Conservation (phyloP, 2,888 invertebrate species). For the Plutella xylostella region DNA sequence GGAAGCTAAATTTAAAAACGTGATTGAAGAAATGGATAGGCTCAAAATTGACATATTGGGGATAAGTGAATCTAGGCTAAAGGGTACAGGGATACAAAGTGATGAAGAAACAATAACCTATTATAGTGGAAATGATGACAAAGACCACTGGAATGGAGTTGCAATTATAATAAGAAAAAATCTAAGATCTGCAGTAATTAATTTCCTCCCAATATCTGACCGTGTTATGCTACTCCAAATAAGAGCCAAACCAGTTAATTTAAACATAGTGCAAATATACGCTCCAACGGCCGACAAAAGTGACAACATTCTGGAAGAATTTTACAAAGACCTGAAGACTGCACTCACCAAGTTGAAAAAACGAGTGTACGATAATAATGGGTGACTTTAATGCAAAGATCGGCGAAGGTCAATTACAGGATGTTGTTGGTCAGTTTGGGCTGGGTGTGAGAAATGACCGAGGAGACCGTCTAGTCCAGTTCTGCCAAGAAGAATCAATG, state of each 20-base stretch:
- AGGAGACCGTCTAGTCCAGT: background rate
- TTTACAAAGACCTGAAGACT: background rate
- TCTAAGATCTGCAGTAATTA: background rate
- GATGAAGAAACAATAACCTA: background rate
- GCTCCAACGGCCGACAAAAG: background rate
- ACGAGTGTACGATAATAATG: background rate
- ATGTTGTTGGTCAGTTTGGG: background rate
- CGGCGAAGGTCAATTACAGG: background rate
- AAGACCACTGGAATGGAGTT: background rate
- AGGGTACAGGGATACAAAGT: background rate
- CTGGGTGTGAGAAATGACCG: background rate
- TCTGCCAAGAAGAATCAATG: background rate
- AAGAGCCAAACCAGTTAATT: background rate
- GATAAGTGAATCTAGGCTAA: background rate
- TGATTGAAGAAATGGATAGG: background rate
- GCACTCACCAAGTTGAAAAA: background rate
- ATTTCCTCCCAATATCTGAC: background rate
- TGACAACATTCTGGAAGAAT: background rate
- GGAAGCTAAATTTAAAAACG: background rate
- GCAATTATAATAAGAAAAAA: background rate
- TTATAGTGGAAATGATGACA: background rate
- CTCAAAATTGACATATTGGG: background rate
- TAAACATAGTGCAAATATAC: background rate
- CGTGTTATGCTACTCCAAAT: background rate
- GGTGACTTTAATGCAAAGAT: constrained; percentile 1